Conservation (phyloP, 23 tunicate genomes). For the Corella eumyota region DNA sequence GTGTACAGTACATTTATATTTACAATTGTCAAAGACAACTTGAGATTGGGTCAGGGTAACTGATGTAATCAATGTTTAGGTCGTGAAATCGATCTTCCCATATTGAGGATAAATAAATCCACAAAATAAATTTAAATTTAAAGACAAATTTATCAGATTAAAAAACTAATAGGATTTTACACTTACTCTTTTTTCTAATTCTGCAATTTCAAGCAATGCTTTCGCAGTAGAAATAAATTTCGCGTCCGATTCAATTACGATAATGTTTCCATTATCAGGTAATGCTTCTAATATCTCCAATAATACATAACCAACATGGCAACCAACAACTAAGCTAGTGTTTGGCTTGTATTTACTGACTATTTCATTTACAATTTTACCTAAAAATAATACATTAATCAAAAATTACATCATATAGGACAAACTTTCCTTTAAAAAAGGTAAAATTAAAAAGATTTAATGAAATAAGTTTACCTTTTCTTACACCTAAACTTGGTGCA, state of each 20-base stretch:
- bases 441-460: neutral
- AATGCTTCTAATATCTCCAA: slow-evolving; percentile 27
- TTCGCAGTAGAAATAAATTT: slow-evolving; percentile 23
- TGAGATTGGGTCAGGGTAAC: too few species aligned
- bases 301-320: slow-evolving; percentile 49
- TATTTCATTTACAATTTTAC: slow-evolving; percentile 42
- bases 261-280: slow-evolving; percentile 17
- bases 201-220: slow-evolving; percentile 4
- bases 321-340: slow-evolving; percentile 24
- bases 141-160: too few species aligned
- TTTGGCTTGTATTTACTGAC: slow-evolving; percentile 31
- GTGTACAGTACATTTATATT: too few species aligned
- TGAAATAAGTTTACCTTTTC: slow-evolving; percentile 35
- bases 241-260: slow-evolving; percentile 20
- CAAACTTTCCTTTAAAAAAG: neutral
- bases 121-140: too few species aligned
- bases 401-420: neutral
- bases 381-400: slow-evolving; percentile 4
- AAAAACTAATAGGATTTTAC: neutral
- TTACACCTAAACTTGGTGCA: slow-evolving; percentile 52
- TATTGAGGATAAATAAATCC: too few species aligned
- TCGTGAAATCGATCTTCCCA: too few species aligned
- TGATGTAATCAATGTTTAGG: too few species aligned
- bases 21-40: too few species aligned
- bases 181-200: neutral